These are phyloP conservation scores for Tinamus major DNA, from an alignment of 2,797 vertebrate species.

Conservation along the genomic window DNA sequence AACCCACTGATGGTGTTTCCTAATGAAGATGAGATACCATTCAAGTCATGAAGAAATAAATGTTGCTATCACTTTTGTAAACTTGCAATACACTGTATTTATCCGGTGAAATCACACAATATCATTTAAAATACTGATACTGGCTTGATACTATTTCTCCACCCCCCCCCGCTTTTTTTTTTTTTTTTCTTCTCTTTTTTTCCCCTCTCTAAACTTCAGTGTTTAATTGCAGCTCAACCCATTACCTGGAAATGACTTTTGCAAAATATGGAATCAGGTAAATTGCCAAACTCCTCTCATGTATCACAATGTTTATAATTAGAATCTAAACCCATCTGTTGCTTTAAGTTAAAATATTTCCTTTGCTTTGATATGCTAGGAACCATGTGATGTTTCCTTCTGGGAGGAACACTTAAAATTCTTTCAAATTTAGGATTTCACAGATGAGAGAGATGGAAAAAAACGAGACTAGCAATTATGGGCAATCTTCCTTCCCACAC, in stretches of 20 bases:
- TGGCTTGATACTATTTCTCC: neutral
- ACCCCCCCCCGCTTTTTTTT: no score
- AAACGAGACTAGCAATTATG: neutral
- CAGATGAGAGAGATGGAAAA: neutral
- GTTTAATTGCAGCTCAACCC: neutral
- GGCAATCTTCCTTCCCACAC: neutral
- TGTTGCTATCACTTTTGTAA: neutral
- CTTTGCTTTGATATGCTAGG: neutral
- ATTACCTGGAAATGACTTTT: neutral
- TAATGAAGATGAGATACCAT: neutral
- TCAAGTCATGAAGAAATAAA: neutral
- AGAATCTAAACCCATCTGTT: neutral
- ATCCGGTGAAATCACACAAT: neutral
- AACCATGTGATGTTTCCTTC: neutral
- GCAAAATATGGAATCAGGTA: neutral
- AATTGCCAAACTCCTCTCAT: neutral
- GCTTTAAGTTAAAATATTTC: neutral
- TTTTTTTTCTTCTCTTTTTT: no score
- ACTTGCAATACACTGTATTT: neutral
- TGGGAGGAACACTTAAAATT: neutral
- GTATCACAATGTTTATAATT: neutral
- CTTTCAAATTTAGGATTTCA: neutral
- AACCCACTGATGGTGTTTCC: neutral
- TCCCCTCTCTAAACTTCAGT: neutral
- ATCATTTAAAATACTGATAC: neutral